Evolutionary conservation across 2,113 vertebrate genomes (phyloP).

Genomic region (Pristiophorus japonicus): DNA sequence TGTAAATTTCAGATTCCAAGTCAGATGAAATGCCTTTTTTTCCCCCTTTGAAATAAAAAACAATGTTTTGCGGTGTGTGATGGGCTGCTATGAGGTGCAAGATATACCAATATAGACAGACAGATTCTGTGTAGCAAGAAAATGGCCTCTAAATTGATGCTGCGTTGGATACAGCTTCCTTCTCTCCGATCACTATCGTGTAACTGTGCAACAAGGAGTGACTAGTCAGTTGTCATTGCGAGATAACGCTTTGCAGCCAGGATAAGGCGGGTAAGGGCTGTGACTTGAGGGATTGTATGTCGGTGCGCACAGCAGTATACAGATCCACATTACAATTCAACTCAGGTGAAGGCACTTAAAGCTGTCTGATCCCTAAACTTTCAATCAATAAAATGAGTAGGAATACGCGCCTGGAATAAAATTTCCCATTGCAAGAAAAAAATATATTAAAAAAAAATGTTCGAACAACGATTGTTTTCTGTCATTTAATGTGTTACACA

Average conservation of each 20-base stretch:
- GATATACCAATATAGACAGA: background rate
- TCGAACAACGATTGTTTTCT: too few species aligned
- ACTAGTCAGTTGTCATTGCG: background rate
- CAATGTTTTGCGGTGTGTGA: background rate
- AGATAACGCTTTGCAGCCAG: background rate
- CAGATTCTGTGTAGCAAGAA: background rate
- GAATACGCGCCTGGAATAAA: background rate
- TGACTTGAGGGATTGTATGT: background rate
- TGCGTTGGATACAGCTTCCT: background rate
- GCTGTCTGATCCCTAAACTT: background rate
- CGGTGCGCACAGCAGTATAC: background rate
- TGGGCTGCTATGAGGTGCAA: background rate
- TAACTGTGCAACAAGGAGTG: background rate
- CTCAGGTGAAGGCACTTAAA: background rate
- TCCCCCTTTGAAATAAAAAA: background rate
- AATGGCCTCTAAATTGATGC: background rate
- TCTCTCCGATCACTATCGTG: background rate
- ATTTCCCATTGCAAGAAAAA: background rate
- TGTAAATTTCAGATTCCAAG: background rate
- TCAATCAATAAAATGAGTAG: background rate
- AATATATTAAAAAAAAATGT: too few species aligned
- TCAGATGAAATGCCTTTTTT: background rate
- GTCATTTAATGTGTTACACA: background rate
- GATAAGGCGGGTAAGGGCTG: background rate
- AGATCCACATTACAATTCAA: background rate